Conservation (phyloP, 1,140 invertebrate genomes). For the Eumeta japonica region DNA sequence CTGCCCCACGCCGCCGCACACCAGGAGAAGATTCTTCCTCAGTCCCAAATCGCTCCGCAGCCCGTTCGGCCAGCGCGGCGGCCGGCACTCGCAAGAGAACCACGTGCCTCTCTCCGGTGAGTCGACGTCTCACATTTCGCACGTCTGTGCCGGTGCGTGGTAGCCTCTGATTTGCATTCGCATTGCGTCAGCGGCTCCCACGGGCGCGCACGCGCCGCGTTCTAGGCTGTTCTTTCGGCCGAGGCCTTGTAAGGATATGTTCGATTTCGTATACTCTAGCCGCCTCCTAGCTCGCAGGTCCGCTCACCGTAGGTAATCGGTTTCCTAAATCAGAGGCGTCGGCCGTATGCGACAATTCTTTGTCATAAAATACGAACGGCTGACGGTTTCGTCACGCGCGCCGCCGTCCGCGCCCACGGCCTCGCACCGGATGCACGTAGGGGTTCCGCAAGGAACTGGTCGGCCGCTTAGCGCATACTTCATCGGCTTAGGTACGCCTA, state of each 20-base stretch:
- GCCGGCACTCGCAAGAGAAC: conserved; percentile 49
- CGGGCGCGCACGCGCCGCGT: conserved; percentile 18
- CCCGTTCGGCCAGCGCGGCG: conserved; percentile 62
- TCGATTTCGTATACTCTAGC: conserved; percentile 30
- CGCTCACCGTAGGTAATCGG: not conserved
- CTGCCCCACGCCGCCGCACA: conserved; percentile 78
- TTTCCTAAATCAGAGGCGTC: no score
- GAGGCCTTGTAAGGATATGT: conserved; percentile 22
- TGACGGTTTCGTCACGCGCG: conserved; percentile 25
- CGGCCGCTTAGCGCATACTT: conserved; percentile 28
- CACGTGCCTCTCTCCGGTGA: conserved; percentile 68
- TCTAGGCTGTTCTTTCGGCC: conserved; percentile 19
- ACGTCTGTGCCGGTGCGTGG: conserved; percentile 37
- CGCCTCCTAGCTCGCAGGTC: conserved; percentile 18
- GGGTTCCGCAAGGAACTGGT: conserved; percentile 47
- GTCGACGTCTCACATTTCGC: conserved; percentile 35
- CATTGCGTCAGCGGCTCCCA: conserved; percentile 25
- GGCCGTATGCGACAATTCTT: conserved; percentile 39
- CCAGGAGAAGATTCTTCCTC: conserved; percentile 75
- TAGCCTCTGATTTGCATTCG: conserved; percentile 32
- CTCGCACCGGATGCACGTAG: conserved; percentile 52
- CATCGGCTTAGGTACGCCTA: conserved; percentile 33
- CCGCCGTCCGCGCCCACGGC: conserved; percentile 34
- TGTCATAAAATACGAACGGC: no score
- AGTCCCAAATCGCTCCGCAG: conserved; percentile 74